Evolutionary conservation across 1,140 invertebrate species (phyloP).

Genomic region (Rhopalosiphum padi): DNA sequence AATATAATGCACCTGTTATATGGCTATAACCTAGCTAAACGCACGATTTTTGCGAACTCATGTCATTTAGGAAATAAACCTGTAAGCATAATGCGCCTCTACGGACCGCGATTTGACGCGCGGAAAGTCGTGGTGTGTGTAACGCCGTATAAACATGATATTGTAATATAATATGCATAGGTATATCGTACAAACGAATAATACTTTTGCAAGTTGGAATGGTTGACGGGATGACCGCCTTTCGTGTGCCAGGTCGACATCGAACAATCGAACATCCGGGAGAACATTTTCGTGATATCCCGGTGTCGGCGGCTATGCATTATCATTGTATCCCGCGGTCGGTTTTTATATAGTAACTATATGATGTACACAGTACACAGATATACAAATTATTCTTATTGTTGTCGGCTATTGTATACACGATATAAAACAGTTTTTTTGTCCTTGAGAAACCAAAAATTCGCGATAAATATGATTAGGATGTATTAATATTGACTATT

Average conservation of each 20-base stretch:
- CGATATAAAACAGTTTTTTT: neutral
- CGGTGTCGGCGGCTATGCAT: neutral
- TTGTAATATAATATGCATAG: neutral
- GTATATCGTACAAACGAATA: neutral
- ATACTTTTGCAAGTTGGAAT: neutral
- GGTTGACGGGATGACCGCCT: neutral
- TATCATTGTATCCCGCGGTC: neutral
- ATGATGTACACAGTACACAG: neutral
- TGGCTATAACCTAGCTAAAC: neutral
- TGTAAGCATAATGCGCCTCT: neutral
- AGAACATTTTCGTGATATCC: constrained; percentile 15
- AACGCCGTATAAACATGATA: neutral
- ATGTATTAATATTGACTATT: neutral
- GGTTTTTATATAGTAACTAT: neutral
- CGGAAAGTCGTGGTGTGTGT: neutral
- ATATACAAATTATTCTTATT: neutral
- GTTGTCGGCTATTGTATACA: neutral
- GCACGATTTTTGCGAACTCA: constrained; percentile 1
- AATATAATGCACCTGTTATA: neutral
- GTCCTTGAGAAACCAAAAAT: neutral
- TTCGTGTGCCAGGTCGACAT: neutral
- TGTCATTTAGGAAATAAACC: neutral
- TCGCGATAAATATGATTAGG: neutral
- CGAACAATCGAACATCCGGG: constrained; percentile 5
- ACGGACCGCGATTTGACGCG: neutral